Percentiles rank a stretch among this genome's conserved stretches.
phyloP scores from a whole-genome alignment of 2,888 invertebrate genomes.

The Acrocera orbiculus region DNA sequence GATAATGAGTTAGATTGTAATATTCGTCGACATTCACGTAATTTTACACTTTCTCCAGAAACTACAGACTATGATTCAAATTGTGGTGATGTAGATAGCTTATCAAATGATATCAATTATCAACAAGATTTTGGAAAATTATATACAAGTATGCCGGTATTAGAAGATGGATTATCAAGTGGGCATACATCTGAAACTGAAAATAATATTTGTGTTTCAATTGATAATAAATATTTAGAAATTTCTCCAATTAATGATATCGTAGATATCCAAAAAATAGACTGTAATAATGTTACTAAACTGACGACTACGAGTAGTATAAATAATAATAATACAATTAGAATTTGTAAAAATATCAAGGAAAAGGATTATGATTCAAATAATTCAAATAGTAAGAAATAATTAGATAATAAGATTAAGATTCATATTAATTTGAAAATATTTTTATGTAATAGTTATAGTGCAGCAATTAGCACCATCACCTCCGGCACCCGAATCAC shows the following conservation, averaged over 20 bases:
- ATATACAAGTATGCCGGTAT: conserved; percentile 71
- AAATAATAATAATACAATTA: conserved; percentile 9
- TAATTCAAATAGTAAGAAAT: conserved; percentile 20
- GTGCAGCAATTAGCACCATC: conserved; percentile 41
- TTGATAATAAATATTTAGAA: conserved; percentile 17
- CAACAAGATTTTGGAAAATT: conserved; percentile 41
- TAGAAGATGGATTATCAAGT: conserved; percentile 86
- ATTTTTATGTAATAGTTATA: no score
- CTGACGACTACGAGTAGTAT: no score
- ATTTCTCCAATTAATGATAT: conserved; percentile 11
- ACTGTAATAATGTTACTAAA: conserved; percentile 7
- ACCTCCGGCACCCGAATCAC: conserved; percentile 50
- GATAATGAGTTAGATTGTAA: conserved; percentile 19
- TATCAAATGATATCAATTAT: conserved; percentile 30
- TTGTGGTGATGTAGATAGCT: conserved; percentile 67
- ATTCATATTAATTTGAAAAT: no score
- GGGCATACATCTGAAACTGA: conserved; percentile 87
- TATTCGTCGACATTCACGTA: conserved; percentile 43
- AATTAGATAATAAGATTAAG: no score
- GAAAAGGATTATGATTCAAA: conserved; percentile 20
- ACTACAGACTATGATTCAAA: conserved; percentile 86
- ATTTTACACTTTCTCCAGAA: conserved; percentile 82
- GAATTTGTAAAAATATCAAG: conserved; percentile 8
- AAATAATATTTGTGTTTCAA: conserved; percentile 39
- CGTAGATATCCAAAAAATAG: conserved; percentile 7